A percentile compares a stretch with the other conserved stretches of the same genome.
Evolutionary conservation across 2,888 invertebrate genomes (phyloP).

Genomic region (Drosophila histrio): DNA sequence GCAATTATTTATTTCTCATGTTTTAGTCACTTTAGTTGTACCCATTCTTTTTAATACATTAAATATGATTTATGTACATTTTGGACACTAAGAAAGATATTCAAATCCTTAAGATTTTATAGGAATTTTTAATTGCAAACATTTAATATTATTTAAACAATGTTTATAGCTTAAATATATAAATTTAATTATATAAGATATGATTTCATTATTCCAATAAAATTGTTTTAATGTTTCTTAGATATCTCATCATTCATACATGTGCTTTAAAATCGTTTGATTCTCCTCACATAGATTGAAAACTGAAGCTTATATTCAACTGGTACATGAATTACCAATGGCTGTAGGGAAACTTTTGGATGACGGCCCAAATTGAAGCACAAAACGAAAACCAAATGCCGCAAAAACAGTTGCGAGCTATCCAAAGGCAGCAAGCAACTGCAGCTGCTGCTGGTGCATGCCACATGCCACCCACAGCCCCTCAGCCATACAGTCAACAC

Average conservation of each 20-base stretch:
- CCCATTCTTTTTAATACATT: too few species aligned
- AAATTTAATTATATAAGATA: too few species aligned
- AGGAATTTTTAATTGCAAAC: too few species aligned
- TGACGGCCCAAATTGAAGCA: conserved; percentile 12
- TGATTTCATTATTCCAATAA: background rate
- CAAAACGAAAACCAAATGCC: conserved; percentile 20
- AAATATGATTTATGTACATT: too few species aligned
- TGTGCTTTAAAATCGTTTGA: background rate
- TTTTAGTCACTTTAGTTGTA: too few species aligned
- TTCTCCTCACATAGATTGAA: background rate
- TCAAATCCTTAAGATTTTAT: too few species aligned
- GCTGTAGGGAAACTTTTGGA: conserved; percentile 5
- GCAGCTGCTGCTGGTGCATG: background rate
- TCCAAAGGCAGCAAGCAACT: conserved; percentile 11
- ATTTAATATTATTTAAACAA: too few species aligned
- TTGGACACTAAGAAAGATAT: too few species aligned
- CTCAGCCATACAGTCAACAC: conserved; percentile 6
- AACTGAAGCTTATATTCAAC: conserved; percentile 3
- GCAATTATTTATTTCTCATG: too few species aligned
- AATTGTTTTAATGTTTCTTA: background rate
- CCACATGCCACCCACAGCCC: conserved; percentile 7
- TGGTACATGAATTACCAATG: conserved; percentile 11
- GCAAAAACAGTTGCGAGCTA: conserved; percentile 25
- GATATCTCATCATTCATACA: background rate
- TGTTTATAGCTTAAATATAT: too few species aligned